These are phyloP conservation scores for Rynchops niger DNA, from an alignment of 2,113 vertebrate species.

Conservation along the genomic window DNA sequence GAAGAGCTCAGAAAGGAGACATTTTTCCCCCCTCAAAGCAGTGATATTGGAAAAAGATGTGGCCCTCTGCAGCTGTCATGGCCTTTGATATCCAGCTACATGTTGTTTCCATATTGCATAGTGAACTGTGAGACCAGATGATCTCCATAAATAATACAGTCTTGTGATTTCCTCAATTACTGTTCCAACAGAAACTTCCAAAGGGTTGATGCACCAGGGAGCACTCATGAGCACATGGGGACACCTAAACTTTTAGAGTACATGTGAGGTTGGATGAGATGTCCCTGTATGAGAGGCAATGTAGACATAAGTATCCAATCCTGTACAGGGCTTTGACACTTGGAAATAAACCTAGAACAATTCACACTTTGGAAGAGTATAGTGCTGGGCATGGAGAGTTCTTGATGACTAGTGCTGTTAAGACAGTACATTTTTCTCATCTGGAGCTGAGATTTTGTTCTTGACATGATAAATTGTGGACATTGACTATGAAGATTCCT, in stretches of 20 bases:
- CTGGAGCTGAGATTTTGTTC: background rate
- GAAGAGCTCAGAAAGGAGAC: conserved; percentile 31
- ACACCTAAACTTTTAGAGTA: background rate
- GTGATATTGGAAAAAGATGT: conserved; percentile 61
- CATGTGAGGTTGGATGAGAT: background rate
- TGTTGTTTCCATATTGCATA: conserved; percentile 44
- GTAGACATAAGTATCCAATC: background rate
- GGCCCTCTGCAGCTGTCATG: conserved; percentile 25
- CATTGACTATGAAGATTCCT: background rate
- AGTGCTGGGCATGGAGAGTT: background rate
- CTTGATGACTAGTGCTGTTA: background rate
- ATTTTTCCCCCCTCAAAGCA: background rate
- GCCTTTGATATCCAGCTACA: conserved; percentile 55
- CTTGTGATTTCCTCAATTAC: conserved; percentile 23
- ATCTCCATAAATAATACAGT: conserved; percentile 46
- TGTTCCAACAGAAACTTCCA: background rate
- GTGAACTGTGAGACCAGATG: conserved; percentile 46
- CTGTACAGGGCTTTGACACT: background rate
- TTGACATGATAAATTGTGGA: background rate
- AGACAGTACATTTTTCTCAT: background rate
- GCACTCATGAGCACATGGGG: background rate
- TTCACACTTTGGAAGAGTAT: background rate
- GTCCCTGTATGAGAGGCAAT: background rate
- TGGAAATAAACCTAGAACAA: background rate
- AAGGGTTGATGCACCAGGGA: background rate